Percentiles rank a stretch among this genome's conserved stretches.
phyloP scores from a whole-genome alignment of 2,113 vertebrate species.

The Thunnus maccoyii region DNA sequence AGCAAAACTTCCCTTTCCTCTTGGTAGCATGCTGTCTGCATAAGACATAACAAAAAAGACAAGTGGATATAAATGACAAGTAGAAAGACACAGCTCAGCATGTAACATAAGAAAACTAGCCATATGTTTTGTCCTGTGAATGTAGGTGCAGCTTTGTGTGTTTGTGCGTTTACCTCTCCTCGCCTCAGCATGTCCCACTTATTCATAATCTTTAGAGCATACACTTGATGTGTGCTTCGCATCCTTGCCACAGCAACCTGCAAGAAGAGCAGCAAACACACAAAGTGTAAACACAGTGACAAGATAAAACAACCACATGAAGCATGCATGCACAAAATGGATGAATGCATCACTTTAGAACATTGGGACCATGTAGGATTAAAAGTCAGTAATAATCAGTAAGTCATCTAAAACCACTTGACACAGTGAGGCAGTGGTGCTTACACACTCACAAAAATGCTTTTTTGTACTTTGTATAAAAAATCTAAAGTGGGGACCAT shows the following conservation, averaged over 20 bases:
- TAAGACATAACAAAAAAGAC: slow-evolving; percentile 11
- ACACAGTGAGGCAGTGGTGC: no score
- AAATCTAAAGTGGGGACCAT: no score
- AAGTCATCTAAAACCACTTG: no score
- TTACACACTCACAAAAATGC: no score
- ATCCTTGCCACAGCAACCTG: slow-evolving; percentile 90
- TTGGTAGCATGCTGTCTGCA: slow-evolving; percentile 89
- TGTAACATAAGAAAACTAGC: neutral
- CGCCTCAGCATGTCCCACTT: slow-evolving; percentile 92
- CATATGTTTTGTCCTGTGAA: neutral
- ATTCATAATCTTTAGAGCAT: slow-evolving; percentile 92
- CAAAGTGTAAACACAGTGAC: no score
- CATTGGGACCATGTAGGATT: no score
- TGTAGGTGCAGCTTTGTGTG: neutral
- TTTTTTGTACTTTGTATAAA: no score
- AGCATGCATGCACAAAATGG: neutral
- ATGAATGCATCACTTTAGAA: neutral
- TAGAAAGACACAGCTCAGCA: neutral
- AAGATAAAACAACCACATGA: neutral
- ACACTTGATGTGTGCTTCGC: slow-evolving; percentile 86
- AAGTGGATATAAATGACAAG: neutral
- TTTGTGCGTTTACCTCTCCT: slow-evolving; percentile 83
- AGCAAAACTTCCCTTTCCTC: slow-evolving; percentile 91
- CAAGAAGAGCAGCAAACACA: neutral
- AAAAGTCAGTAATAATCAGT: no score